Percentiles rank a stretch among this genome's conserved stretches.
Conservation (phyloP, 2,888 invertebrate genomes). For the Dasysyrphus albostriatus region DNA sequence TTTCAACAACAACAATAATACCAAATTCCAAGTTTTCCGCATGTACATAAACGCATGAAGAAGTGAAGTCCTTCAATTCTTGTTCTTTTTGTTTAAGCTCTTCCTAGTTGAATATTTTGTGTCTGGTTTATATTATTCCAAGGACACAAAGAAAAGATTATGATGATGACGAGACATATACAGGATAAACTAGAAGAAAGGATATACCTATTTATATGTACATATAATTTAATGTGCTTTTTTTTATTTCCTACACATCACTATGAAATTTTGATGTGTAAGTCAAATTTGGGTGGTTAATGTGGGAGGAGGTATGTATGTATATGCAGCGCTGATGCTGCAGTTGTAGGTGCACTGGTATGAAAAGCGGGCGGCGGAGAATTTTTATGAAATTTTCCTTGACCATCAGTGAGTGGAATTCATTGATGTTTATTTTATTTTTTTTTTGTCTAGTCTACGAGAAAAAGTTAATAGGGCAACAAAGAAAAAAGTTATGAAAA, state of each 20-base stretch:
- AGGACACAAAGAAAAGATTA: slow-evolving; percentile 70
- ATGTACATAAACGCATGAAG: slow-evolving; percentile 32
- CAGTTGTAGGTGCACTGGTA: too few relatives aligned
- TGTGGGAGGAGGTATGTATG: not conserved
- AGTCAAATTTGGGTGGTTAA: not conserved
- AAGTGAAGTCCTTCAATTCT: not conserved
- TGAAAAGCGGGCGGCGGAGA: slow-evolving; percentile 38
- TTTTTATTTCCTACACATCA: slow-evolving; percentile 20
- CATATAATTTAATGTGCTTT: slow-evolving; percentile 36
- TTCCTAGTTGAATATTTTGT: slow-evolving; percentile 57
- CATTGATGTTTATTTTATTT: slow-evolving; percentile 15
- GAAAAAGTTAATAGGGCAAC: slow-evolving; percentile 23
- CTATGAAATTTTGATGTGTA: slow-evolving; percentile 8
- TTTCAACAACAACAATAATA: not conserved
- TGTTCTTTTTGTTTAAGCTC: slow-evolving; percentile 32
- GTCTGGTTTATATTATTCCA: slow-evolving; percentile 57
- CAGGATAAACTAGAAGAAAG: slow-evolving; percentile 16
- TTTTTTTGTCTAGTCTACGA: slow-evolving; percentile 13
- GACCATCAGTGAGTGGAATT: slow-evolving; percentile 39
- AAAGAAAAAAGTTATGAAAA: slow-evolving; percentile 6
- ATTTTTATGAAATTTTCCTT: slow-evolving; percentile 63
- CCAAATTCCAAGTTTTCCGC: slow-evolving; percentile 6
- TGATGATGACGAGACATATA: slow-evolving; percentile 56
- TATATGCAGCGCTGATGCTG: not conserved
- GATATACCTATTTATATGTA: slow-evolving; percentile 6